Conservation (phyloP, 2,888 invertebrate species). For the Ophion costatus region DNA sequence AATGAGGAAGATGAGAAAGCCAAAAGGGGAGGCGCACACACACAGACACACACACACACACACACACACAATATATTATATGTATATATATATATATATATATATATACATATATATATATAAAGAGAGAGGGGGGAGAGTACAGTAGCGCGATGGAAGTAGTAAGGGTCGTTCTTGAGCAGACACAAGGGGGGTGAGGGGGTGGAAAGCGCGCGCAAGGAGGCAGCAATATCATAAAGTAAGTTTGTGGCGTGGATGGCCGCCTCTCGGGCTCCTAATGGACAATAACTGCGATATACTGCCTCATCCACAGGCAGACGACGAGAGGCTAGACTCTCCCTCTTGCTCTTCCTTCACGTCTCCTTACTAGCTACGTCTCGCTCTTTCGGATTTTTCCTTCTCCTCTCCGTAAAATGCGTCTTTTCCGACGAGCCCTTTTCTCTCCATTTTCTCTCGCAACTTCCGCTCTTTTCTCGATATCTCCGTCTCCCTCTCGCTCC, state of each 20-base stretch:
- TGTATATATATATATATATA: constrained; percentile 31
- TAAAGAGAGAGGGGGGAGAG: constrained; percentile 7
- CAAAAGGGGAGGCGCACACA: background rate
- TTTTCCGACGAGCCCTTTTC: constrained; percentile 37
- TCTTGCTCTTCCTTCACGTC: constrained; percentile 35
- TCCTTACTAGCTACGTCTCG: too few species aligned
- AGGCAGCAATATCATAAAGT: constrained; percentile 79
- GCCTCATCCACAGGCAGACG: constrained; percentile 74
- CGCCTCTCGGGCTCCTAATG: constrained; percentile 78
- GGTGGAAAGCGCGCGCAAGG: constrained; percentile 63
- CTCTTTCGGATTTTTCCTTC: constrained; percentile 20
- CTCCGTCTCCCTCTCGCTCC: constrained; percentile 32
- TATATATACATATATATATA: background rate
- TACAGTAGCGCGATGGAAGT: constrained; percentile 31
- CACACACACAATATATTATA: background rate
- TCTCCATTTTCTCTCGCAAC: constrained; percentile 32
- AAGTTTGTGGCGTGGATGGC: constrained; percentile 80
- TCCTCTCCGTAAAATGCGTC: constrained; percentile 23
- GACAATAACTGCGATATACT: constrained; percentile 81
- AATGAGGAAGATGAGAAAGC: constrained; percentile 38
- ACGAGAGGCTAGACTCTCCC: constrained; percentile 62
- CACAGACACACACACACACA: too few species aligned
- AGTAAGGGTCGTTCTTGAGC: constrained; percentile 35
- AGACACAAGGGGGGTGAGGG: constrained; percentile 18
- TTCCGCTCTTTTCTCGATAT: constrained; percentile 1